Evolutionary conservation across 2,797 vertebrate genomes (phyloP).

Genomic region (Sphaeramia orbicularis): DNA sequence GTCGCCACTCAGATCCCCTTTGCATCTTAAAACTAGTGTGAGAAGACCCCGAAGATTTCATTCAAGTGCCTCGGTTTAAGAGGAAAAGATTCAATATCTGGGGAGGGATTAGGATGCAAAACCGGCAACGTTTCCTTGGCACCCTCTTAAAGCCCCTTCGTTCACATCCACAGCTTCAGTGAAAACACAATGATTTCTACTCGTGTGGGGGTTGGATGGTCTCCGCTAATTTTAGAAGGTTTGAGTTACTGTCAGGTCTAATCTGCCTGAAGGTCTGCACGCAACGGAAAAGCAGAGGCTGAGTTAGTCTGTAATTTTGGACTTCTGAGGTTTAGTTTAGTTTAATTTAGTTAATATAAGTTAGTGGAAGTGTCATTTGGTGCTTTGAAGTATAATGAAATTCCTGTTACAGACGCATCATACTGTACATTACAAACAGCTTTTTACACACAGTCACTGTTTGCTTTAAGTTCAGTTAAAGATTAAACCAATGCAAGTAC

Average conservation of each 20-base stretch:
- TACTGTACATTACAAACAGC: no score
- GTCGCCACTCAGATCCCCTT: constrained; percentile 8
- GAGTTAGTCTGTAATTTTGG: constrained; percentile 12
- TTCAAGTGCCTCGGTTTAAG: constrained; percentile 50
- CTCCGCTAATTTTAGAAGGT: constrained; percentile 36
- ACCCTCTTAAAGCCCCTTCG: constrained; percentile 44
- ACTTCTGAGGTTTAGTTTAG: not conserved
- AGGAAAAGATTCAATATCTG: constrained; percentile 55
- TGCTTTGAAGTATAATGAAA: no score
- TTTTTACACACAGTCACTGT: no score
- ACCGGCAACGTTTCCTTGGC: constrained; percentile 49
- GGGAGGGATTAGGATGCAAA: constrained; percentile 50
- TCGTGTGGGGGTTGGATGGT: constrained; percentile 48
- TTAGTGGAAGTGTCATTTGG: no score
- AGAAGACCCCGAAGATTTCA: constrained; percentile 40
- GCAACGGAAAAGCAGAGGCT: constrained; percentile 16
- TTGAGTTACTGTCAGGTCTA: constrained; percentile 37
- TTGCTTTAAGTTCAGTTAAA: no score
- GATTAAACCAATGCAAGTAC: no score
- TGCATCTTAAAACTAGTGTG: constrained; percentile 43
- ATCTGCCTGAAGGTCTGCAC: constrained; percentile 27
- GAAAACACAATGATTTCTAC: constrained; percentile 56
- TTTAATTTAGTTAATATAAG: no score
- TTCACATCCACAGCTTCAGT: constrained; percentile 54
- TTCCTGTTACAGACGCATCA: no score